A percentile compares a stretch with the other conserved stretches of the same genome.
phyloP scores from a whole-genome alignment of 2,888 invertebrate species.

The Hypolimnas misippus region DNA sequence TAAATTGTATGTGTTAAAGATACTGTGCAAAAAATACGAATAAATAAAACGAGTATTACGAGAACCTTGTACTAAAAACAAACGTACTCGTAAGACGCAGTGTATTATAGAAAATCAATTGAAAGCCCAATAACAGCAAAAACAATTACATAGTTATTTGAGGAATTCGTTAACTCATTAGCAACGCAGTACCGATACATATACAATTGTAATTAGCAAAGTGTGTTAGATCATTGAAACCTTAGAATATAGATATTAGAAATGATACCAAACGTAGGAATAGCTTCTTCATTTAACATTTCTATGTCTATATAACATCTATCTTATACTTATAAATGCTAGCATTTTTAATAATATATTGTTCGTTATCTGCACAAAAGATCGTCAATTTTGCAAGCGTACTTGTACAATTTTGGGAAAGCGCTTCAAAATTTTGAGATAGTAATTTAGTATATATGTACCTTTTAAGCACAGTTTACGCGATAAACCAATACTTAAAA shows the following conservation, averaged over 20 bases:
- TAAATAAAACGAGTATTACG: neutral
- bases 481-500: no score
- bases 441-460: no score
- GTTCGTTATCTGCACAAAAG: no score
- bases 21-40: neutral
- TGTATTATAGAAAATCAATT: conserved; percentile 33
- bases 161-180: conserved; percentile 33
- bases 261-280: conserved; percentile 13
- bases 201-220: conserved; percentile 39
- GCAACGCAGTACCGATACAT: conserved; percentile 27
- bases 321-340: no score
- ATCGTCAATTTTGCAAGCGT: no score
- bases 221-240: conserved; percentile 43
- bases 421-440: no score
- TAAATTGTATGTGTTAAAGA: neutral
- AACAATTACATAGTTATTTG: conserved; percentile 30
- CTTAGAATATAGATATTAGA: conserved; percentile 20
- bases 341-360: no score
- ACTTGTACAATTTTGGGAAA: no score
- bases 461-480: no score
- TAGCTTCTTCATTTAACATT: no score
- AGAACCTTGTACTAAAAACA: conserved; percentile 33
- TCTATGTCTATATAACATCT: no score
- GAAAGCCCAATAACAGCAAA: conserved; percentile 28
- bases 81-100: conserved; percentile 24